Conservation (phyloP, 2,888 invertebrate species). For the Camptogramma bilineatum region DNA sequence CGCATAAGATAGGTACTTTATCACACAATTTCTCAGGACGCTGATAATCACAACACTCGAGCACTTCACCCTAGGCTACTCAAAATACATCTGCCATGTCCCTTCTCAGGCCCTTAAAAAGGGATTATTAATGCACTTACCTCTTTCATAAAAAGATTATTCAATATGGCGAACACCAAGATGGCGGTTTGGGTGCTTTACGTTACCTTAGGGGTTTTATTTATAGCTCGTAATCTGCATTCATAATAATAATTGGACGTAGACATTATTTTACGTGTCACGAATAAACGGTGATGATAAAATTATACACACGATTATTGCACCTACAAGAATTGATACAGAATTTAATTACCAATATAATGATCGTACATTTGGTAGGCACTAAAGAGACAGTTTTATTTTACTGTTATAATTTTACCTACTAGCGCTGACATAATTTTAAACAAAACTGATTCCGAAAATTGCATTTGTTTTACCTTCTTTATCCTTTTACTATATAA, state of each 20-base stretch:
- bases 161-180: conserved; percentile 72
- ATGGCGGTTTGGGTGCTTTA: conserved; percentile 76
- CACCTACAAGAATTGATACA: too few relatives aligned
- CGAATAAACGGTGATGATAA: conserved; percentile 22
- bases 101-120: conserved; percentile 55
- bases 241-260: conserved; percentile 24
- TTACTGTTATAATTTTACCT: too few relatives aligned
- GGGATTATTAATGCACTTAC: conserved; percentile 68
- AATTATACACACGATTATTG: not conserved
- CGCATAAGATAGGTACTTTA: conserved; percentile 10
- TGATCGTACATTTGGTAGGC: too few relatives aligned
- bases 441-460: too few relatives aligned
- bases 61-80: conserved; percentile 62
- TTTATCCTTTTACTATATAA: too few relatives aligned
- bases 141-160: conserved; percentile 72
- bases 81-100: conserved; percentile 63
- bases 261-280: conserved; percentile 31
- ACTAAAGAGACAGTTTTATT: too few relatives aligned
- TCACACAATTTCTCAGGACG: conserved; percentile 29
- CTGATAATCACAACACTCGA: conserved; percentile 35
- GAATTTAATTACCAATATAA: too few relatives aligned
- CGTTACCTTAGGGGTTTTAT: conserved; percentile 42
- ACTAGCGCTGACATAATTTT: too few relatives aligned
- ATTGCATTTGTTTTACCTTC: too few relatives aligned
- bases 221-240: conserved; percentile 34